Base-by-base conservation (phyloP, 2,113 vertebrate genomes). In the Tupaia tana region DNA sequence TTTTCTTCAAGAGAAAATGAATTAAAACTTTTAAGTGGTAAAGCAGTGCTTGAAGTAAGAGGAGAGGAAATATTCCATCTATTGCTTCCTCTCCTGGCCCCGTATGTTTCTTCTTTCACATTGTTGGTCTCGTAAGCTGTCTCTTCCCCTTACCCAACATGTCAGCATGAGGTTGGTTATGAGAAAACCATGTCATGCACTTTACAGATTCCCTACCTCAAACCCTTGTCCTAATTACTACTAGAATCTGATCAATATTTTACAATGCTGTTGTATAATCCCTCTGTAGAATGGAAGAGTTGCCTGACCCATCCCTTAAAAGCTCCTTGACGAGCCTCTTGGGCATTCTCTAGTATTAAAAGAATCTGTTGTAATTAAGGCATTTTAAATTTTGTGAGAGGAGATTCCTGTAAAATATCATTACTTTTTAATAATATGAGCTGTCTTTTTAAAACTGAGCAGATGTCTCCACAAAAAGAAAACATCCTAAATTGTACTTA, bases 401-500 rank as follows among this genome's bases (percentile, higher is more conserved):
- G 43, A 79, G 74, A 78, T 86, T 22, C 34, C 66, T 86, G 18
- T 58, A 52, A 71, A 73, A 16, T 24, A 16, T 8, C 3, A 11
- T n/a, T 31, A 61, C 16, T 70, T 94, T 95, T 93, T 82, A 95
- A 75, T 93, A 86, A 20, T n/a, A 22, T 31, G 27, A 79, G 14
- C 58, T 56, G 7, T 58, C 27, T 59, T 54, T 86, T 90, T 52
- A 16, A 80, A 34, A 24, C 58, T 70, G 74, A 88, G 73, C 73
- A 56, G 85, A 6, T 2, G 6, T 74, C n/a, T 16, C 13, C 31
- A 24, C 54, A 27, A n/a, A 43, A 63, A 75, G 43, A 61, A 83
- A 56, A 52, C 11, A 4, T 8, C 20, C 81, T 61, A 29, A 18
- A 29, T 90, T 67, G 70, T 19, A 5, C 31, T 73, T 86, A 0